Percentiles rank a stretch among this genome's conserved stretches.
Evolutionary conservation across 2,888 invertebrate genomes (phyloP).

Genomic region (Athalia cordata): DNA sequence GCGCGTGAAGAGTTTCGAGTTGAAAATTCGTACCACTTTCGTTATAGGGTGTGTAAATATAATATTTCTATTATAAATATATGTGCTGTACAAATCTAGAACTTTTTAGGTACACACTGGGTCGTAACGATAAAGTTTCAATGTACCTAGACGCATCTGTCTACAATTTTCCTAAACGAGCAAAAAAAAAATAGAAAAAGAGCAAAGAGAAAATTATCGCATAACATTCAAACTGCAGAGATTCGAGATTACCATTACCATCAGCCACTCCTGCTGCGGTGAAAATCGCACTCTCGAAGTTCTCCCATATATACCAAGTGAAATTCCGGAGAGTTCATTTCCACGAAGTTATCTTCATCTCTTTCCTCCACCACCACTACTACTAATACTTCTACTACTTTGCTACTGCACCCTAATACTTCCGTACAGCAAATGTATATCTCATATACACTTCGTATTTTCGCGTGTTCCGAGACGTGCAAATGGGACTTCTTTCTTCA

Average conservation of each 20-base stretch:
- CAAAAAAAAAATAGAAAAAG: too few species aligned
- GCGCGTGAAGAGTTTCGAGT: not conserved
- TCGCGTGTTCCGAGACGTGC: not conserved
- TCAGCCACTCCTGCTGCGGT: not conserved
- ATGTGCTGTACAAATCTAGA: not conserved
- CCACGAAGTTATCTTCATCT: conserved; percentile 8
- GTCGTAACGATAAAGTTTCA: conserved; percentile 21
- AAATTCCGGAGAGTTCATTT: conserved; percentile 2
- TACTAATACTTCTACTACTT: not conserved
- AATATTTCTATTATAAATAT: not conserved
- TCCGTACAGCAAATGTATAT: too few species aligned
- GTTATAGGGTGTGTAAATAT: not conserved
- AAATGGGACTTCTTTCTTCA: conserved; percentile 38
- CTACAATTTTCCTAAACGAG: too few species aligned
- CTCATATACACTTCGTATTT: conserved; percentile 10
- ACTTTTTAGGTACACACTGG: not conserved
- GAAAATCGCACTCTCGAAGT: not conserved
- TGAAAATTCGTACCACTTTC: not conserved
- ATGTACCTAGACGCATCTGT: not conserved
- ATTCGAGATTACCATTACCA: too few species aligned
- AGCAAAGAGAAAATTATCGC: too few species aligned
- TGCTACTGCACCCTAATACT: not conserved
- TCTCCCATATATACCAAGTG: not conserved
- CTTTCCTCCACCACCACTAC: too few species aligned
- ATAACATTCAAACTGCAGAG: too few species aligned